Evolutionary conservation across 2,113 vertebrate species (phyloP).

Genomic region (human (Homo sapiens)): DNA sequence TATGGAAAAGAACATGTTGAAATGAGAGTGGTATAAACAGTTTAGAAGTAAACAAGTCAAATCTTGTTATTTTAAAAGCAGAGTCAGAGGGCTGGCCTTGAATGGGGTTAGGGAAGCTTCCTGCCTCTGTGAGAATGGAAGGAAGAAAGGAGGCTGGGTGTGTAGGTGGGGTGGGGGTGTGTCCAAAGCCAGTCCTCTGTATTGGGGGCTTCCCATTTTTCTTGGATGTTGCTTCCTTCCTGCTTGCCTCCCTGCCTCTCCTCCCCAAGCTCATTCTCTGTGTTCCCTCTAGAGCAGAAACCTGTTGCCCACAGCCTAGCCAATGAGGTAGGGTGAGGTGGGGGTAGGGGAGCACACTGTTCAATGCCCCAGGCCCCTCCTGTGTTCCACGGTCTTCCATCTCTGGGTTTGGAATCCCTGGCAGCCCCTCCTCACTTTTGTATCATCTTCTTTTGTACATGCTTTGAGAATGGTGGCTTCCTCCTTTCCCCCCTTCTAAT

Average conservation of each 20-base stretch:
- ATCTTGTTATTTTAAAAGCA: neutral
- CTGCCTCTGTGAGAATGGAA: neutral
- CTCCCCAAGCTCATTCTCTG: neutral
- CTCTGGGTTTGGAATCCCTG: neutral
- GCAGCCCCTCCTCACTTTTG: too few relatives aligned
- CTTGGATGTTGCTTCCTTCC: neutral
- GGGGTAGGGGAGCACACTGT: too few relatives aligned
- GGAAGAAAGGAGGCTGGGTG: neutral
- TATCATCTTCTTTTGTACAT: neutral
- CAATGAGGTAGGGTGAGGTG: too few relatives aligned
- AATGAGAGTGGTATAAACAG: neutral
- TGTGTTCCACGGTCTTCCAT: neutral
- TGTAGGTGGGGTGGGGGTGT: neutral
- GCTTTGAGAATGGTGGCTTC: neutral
- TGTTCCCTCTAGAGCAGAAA: neutral
- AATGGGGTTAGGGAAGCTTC: too few relatives aligned
- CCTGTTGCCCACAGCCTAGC: neutral
- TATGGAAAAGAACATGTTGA: neutral
- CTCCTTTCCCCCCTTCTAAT: neutral
- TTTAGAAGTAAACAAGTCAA: neutral
- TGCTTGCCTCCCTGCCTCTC: neutral
- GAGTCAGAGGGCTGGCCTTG: neutral
- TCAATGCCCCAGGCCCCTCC: neutral
- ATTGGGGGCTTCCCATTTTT: neutral
- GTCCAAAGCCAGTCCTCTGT: neutral